Percentiles rank a stretch among this genome's conserved stretches.
These are phyloP conservation scores for Aporophyla lueneburgensis DNA, from an alignment of 2,888 invertebrate species.

Conservation along the genomic window DNA sequence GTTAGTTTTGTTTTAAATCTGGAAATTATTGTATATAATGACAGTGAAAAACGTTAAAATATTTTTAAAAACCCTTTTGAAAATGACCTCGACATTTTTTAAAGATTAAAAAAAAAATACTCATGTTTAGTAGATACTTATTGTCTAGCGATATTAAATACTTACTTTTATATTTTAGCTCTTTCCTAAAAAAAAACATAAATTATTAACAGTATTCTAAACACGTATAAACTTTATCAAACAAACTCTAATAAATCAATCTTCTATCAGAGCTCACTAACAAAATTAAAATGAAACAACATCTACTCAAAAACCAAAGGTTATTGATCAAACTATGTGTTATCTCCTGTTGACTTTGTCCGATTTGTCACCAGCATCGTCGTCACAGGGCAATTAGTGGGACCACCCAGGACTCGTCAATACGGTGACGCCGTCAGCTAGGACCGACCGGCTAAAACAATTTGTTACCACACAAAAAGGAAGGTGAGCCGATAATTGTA, in stretches of 20 bases:
- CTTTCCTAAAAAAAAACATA: background rate
- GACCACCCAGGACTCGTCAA: constrained; percentile 79
- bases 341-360: constrained; percentile 73
- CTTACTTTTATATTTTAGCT: background rate
- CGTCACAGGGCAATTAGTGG: constrained; percentile 79
- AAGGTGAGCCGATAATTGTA: constrained; percentile 60
- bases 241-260: constrained; percentile 17
- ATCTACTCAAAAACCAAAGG: constrained; percentile 40
- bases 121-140: background rate
- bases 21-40: constrained; percentile 23
- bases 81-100: background rate
- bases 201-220: background rate
- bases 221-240: background rate
- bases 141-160: background rate
- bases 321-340: constrained; percentile 70
- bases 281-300: constrained; percentile 49
- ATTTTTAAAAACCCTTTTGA: background rate
- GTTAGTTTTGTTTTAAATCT: constrained; percentile 19
- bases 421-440: constrained; percentile 71
- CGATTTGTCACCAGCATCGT: constrained; percentile 78
- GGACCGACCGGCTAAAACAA: constrained; percentile 69
- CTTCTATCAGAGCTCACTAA: constrained; percentile 10
- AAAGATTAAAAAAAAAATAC: background rate
- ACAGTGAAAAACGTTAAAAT: background rate
- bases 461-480: constrained; percentile 71